Conservation (phyloP, 2,113 vertebrate genomes). For the Chlamydotis undulata region DNA sequence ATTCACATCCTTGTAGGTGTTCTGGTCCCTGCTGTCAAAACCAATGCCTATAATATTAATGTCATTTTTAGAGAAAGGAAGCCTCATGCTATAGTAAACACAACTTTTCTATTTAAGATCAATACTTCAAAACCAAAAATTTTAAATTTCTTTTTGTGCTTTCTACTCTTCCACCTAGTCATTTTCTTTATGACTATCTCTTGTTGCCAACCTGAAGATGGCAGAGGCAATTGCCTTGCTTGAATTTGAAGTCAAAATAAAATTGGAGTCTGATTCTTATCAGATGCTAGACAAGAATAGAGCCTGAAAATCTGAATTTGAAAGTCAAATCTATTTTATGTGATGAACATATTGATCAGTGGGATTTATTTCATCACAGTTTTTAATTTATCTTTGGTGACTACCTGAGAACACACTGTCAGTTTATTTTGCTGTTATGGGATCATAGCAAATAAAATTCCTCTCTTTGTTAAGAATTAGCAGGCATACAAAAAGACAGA, state of each 20-base stretch:
- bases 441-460: neutral
- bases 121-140: neutral
- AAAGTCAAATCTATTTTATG: neutral
- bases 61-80: slow-evolving; percentile 9
- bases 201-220: neutral
- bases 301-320: neutral
- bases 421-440: neutral
- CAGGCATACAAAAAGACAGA: neutral
- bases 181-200: neutral
- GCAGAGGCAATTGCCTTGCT: neutral
- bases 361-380: neutral
- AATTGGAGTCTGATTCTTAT: neutral
- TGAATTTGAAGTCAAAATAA: neutral
- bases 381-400: neutral
- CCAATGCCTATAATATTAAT: neutral
- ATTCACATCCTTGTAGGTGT: neutral
- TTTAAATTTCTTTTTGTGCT: neutral
- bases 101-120: neutral
- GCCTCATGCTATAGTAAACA: neutral
- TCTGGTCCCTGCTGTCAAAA: neutral
- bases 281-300: neutral
- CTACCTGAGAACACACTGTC: neutral
- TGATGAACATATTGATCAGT: neutral
- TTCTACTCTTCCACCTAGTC: neutral
- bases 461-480: neutral